Conservation (phyloP, 1,140 invertebrate species). For the Archivesica marissinica region DNA sequence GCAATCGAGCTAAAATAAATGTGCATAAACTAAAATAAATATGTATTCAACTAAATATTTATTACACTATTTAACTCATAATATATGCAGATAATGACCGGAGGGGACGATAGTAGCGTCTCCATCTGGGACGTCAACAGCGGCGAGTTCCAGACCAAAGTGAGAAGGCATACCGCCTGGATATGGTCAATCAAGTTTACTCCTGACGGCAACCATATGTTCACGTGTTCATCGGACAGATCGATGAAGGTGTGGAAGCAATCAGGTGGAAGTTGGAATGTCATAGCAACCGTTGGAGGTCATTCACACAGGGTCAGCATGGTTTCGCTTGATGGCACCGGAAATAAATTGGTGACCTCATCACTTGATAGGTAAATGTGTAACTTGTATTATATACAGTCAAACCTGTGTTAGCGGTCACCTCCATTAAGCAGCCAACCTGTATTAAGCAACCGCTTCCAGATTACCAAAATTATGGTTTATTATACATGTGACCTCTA, state of each 20-base stretch:
- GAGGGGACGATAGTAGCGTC: conserved; percentile 43
- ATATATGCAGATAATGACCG: conserved; percentile 53
- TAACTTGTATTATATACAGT: no score
- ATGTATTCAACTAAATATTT: no score
- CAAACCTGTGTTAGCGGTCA: no score
- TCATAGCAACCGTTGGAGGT: conserved; percentile 37
- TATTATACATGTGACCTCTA: no score
- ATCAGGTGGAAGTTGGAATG: background rate
- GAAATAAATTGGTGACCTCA: conserved; percentile 24
- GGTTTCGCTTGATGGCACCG: conserved; percentile 2
- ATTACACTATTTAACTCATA: no score
- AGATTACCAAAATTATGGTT: no score
- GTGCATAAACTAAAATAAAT: no score
- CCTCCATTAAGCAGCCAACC: no score
- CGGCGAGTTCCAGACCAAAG: background rate
- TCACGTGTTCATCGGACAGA: conserved; percentile 54
- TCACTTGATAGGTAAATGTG: conserved; percentile 48
- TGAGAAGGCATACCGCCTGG: conserved; percentile 42
- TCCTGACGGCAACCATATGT: conserved; percentile 36
- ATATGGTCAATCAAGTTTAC: conserved; percentile 49
- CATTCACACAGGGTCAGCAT: conserved; percentile 52
- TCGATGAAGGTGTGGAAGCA: conserved; percentile 51
- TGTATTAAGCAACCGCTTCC: no score
- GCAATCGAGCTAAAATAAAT: no score
- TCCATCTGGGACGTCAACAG: conserved; percentile 26